Percentiles rank a stretch among this genome's conserved stretches.
Evolutionary conservation across 2,888 invertebrate genomes (phyloP).

Genomic region (Deroplatys truncata): DNA sequence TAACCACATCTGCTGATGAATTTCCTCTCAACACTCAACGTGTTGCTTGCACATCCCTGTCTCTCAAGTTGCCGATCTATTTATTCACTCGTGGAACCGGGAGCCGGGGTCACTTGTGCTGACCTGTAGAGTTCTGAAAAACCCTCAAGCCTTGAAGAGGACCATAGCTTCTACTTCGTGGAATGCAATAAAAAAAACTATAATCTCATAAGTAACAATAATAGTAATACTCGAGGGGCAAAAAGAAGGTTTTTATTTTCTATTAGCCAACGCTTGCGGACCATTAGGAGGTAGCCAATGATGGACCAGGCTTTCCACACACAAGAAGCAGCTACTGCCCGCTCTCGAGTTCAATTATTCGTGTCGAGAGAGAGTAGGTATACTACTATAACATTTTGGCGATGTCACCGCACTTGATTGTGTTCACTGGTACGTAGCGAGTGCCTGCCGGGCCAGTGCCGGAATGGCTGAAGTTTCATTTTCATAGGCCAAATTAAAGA

Average conservation of each 20-base stretch:
- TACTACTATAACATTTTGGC: background rate
- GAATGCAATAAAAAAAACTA: background rate
- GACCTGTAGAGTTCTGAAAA: background rate
- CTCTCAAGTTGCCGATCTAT: background rate
- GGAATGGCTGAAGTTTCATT: background rate
- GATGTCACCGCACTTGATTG: constrained; percentile 8
- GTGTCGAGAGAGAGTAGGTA: background rate
- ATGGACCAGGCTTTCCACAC: background rate
- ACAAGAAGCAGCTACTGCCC: background rate
- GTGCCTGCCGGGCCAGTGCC: background rate
- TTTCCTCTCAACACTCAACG: background rate
- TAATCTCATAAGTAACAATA: background rate
- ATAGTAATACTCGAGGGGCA: background rate
- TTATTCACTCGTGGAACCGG: background rate
- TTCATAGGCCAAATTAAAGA: too few relatives aligned
- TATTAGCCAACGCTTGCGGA: background rate
- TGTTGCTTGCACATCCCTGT: background rate
- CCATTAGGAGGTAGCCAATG: background rate
- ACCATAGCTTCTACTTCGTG: background rate
- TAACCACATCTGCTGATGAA: background rate
- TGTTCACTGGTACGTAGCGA: background rate
- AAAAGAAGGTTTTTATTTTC: background rate
- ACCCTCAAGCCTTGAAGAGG: background rate
- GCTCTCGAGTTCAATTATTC: background rate
- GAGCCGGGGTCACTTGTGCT: background rate